Evolutionary conservation across 2,888 invertebrate species (phyloP).

Genomic region (Didymodactylos carnosus): DNA sequence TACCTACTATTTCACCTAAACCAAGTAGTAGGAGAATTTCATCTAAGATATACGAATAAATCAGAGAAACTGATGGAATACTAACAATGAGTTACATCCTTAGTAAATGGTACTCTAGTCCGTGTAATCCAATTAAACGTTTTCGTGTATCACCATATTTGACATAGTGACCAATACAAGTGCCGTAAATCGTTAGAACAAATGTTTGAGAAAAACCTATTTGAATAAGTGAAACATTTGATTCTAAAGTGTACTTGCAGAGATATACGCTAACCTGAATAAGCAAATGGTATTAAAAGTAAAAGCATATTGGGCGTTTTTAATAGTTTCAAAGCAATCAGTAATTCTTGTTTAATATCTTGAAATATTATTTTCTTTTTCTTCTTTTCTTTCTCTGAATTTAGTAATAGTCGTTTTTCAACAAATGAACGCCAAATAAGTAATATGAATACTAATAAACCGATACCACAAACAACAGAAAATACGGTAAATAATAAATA

Average conservation of each 20-base stretch:
- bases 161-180: conserved; percentile 55
- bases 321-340: conserved; percentile 47
- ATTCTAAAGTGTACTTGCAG: conserved; percentile 9
- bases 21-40: not conserved
- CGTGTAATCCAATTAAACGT: not conserved
- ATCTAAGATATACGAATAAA: no score
- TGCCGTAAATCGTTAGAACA: conserved; percentile 84
- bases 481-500: not conserved
- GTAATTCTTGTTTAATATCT: not conserved
- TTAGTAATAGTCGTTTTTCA: not conserved
- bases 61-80: no score
- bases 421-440: not conserved
- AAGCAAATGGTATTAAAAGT: conserved; percentile 63
- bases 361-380: not conserved
- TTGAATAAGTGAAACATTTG: conserved; percentile 1
- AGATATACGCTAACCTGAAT: conserved; percentile 67
- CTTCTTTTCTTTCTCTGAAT: no score
- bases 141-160: not conserved
- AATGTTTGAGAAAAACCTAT: conserved; percentile 73
- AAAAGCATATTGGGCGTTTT: conserved; percentile 62
- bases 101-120: no score
- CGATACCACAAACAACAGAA: not conserved
- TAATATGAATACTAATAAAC: not conserved
- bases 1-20: not conserved
- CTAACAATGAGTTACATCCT: no score